Percentiles rank a stretch among this genome's conserved stretches.
Evolutionary conservation across 2,113 vertebrate genomes (phyloP).

Genomic region (Gavia stellata): DNA sequence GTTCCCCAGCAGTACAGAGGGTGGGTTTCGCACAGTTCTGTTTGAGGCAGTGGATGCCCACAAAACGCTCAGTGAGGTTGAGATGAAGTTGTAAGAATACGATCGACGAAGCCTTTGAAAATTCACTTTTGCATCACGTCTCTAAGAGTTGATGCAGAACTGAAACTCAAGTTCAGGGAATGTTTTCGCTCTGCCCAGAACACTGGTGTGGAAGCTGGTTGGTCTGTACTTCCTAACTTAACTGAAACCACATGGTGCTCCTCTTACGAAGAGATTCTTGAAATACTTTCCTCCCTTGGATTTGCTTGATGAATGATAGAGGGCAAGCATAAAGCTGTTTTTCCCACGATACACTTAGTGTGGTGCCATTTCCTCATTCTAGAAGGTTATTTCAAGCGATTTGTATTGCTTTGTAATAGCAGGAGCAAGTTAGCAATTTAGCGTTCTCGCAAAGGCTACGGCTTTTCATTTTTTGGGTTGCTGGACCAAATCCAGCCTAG

Average conservation of each 20-base stretch:
- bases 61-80: not conserved
- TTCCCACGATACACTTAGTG: not conserved
- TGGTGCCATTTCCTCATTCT: not conserved
- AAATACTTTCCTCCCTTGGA: not conserved
- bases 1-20: not conserved
- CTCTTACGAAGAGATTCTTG: not conserved
- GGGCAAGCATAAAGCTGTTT: not conserved
- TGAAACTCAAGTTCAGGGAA: not conserved
- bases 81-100: not conserved
- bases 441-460: not conserved
- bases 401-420: not conserved
- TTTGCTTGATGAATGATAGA: not conserved
- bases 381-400: not conserved
- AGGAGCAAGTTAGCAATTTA: not conserved
- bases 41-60: not conserved
- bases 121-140: not conserved
- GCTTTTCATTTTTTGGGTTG: not conserved
- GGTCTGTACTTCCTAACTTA: fast-evolving
- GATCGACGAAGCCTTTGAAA: not conserved
- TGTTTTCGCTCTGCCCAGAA: not conserved
- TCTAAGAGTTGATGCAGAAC: not conserved
- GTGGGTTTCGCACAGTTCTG: not conserved
- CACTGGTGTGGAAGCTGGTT: not conserved
- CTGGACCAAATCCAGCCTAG: not conserved
- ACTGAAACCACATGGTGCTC: not conserved